Evolutionary conservation across 1,140 invertebrate species (phyloP).

Genomic region (Sycobia sp.): DNA sequence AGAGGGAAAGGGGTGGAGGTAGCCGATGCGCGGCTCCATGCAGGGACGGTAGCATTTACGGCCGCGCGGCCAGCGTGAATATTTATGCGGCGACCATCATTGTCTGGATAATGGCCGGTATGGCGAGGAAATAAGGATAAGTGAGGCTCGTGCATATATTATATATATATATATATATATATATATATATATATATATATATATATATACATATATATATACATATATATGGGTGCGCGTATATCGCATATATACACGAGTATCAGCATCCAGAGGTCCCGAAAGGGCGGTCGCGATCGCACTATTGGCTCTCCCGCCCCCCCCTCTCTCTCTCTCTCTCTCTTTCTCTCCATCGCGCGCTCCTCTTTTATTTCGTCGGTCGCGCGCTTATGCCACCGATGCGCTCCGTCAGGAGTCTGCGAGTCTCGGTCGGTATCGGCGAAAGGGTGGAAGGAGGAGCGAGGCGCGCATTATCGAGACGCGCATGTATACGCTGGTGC

Average conservation of each 20-base stretch:
- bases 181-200: too few relatives aligned
- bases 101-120: conserved; percentile 56
- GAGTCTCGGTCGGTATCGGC: too few relatives aligned
- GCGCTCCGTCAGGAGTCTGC: too few relatives aligned
- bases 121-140: conserved; percentile 45
- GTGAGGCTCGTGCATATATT: conserved; percentile 36
- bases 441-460: too few relatives aligned
- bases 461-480: conserved; percentile 35
- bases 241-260: background rate
- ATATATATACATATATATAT: too few relatives aligned
- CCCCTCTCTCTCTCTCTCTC: background rate
- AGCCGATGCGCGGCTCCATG: conserved; percentile 30
- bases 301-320: conserved; percentile 30
- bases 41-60: conserved; percentile 58
- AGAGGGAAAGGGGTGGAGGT: background rate
- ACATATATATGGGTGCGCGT: too few relatives aligned
- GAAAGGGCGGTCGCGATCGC: conserved; percentile 22
- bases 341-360: background rate
- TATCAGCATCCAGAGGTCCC: too few relatives aligned
- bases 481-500: conserved; percentile 37
- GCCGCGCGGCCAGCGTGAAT: conserved; percentile 56
- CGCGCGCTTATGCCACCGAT: background rate
- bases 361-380: conserved; percentile 18
- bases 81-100: conserved; percentile 59
- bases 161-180: too few relatives aligned